Evolutionary conservation across 2,113 vertebrate species (phyloP), one percentile per base, ranked within the genome.

Genomic region (Salvator merianae): DNA sequence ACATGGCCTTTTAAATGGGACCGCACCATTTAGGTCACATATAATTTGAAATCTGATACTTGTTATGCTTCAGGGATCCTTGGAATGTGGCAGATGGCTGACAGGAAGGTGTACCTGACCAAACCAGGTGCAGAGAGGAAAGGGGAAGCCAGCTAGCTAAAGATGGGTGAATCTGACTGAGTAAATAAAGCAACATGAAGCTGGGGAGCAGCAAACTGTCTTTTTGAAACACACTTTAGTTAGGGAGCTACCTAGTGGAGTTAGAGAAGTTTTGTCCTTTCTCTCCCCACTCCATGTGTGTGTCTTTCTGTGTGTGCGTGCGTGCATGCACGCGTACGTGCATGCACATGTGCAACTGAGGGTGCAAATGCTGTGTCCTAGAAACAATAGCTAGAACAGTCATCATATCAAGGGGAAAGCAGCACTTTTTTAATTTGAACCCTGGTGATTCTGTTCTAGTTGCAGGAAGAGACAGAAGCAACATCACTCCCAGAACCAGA

Each of bases 401-500:
- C 26, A 53, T 88, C 63, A 79, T 50, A 40, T 69, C 20, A 82
- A 81, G 34, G 47, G 55, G 34, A 2, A 74, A 38, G 1, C 77
- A 84, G 38, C 83, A 30, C 50, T 16, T 53, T n/a, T 32, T 26
- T 80, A 66, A 26, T n/a, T 43, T 63, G 55, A 66, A 2, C 22
- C 26, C 50, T 16, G 82, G 22, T 10, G 3, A 43, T 36, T 10
- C 53, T 85, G 62, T 87, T 93, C 79, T 84, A 93, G 92, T 84
- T 94, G 85, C 89, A 87, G 74, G 90, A 95, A 7, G 89, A 89
- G 83, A 86, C 71, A 92, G 93, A 90, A 91, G 22, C 86, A 93
- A 81, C 93, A 18, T 96, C 97, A 94, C 84, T 95, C 96, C 97
- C 96, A 6, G 97, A 98, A 91, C 94, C 97, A 83, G 98, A 99